A percentile compares a stretch with the other conserved stretches of the same genome.
phyloP scores from a whole-genome alignment of 2,113 vertebrate species.

The Urocolius indicus region DNA sequence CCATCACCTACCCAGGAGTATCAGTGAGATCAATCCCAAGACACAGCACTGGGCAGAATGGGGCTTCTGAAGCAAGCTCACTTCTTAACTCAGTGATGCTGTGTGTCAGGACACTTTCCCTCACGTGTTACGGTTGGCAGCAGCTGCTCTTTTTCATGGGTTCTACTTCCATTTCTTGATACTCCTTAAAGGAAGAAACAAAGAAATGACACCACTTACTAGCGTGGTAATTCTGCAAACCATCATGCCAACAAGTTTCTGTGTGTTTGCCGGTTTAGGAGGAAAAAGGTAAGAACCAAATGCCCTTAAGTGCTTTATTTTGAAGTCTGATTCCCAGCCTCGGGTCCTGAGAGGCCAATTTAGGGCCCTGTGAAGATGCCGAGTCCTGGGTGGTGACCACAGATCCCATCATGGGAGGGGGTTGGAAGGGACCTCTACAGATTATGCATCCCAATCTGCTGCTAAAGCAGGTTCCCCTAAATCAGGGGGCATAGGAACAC shows the following conservation, averaged over 20 bases:
- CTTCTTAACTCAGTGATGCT: not conserved
- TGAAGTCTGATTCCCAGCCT: rapidly evolving
- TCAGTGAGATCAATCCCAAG: no score
- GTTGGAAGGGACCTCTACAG: no score
- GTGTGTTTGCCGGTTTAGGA: not conserved
- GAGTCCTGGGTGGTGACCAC: rapidly evolving
- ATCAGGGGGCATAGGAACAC: no score
- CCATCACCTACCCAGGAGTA: no score
- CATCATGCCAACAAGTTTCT: not conserved
- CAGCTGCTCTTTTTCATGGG: not conserved
- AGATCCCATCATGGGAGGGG: no score
- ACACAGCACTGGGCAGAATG: no score
- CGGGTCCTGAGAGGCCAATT: not conserved
- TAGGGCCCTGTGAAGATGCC: not conserved
- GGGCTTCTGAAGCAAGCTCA: no score
- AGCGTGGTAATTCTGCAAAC: not conserved
- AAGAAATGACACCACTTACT: not conserved
- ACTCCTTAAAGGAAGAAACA: not conserved
- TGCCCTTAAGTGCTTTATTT: not conserved
- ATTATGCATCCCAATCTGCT: no score
- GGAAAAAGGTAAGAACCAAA: not conserved
- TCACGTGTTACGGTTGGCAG: not conserved
- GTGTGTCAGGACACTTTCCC: rapidly evolving
- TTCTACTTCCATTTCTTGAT: not conserved
- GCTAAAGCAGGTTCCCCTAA: no score